Evolutionary conservation across 2,888 invertebrate genomes (phyloP).

Genomic region (Dioctria rufipes): DNA sequence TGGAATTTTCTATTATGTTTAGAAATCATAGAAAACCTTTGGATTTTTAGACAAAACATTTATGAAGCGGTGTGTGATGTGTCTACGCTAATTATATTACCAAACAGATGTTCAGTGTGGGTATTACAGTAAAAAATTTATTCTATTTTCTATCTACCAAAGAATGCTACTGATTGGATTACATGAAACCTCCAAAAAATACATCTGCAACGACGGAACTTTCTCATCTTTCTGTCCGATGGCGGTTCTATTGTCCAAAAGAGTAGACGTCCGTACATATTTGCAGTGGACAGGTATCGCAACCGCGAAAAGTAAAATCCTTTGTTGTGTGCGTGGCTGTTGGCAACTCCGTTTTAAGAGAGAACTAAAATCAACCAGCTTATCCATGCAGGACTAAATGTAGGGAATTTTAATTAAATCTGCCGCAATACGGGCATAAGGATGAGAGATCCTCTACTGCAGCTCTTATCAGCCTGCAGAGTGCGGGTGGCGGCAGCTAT

Average conservation of each 20-base stretch:
- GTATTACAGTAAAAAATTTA: neutral
- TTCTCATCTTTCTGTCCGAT: neutral
- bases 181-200: neutral
- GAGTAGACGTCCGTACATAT: neutral
- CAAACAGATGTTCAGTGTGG: neutral
- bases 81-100: neutral
- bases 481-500: no score
- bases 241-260: neutral
- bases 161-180: neutral
- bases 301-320: constrained; percentile 38
- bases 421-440: constrained; percentile 44
- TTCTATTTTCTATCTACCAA: neutral
- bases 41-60: neutral
- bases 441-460: neutral
- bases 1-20: neutral
- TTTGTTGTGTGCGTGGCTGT: constrained; percentile 19
- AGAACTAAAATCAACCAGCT: constrained; percentile 42
- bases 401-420: constrained; percentile 45
- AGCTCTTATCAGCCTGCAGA: no score
- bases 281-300: neutral
- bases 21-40: neutral
- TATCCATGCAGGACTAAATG: constrained; percentile 12
- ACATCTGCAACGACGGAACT: no score
- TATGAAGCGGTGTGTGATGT: neutral
- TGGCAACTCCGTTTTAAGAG: constrained; percentile 34